Conservation (phyloP, 2,888 invertebrate genomes). For the Hermaeophaga mercurialis region DNA sequence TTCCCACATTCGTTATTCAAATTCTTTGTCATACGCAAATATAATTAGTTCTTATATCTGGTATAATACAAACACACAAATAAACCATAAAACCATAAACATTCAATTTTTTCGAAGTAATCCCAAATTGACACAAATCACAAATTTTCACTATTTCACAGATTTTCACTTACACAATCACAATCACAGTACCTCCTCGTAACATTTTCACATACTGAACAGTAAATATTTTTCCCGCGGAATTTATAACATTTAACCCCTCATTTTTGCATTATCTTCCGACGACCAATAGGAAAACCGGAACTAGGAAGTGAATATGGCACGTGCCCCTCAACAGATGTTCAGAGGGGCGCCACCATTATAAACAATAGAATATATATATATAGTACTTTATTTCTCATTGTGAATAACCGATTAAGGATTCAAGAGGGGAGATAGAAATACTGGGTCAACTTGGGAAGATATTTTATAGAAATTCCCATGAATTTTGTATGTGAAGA, state of each 20-base stretch:
- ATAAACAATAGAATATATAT: constrained; percentile 27
- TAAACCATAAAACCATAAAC: too few relatives aligned
- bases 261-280: constrained; percentile 31
- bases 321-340: constrained; percentile 27
- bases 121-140: too few relatives aligned
- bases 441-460: not conserved
- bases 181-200: not conserved
- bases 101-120: too few relatives aligned
- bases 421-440: constrained; percentile 17
- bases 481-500: constrained; percentile 10
- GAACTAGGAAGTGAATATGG: constrained; percentile 48
- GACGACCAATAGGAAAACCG: constrained; percentile 49
- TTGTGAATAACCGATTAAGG: constrained; percentile 20
- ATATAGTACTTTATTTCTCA: constrained; percentile 18
- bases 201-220: constrained; percentile 29
- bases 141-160: too few relatives aligned
- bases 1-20: too few relatives aligned
- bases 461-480: constrained; percentile 1
- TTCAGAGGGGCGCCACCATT: constrained; percentile 13
- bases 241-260: constrained; percentile 42
- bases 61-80: too few relatives aligned
- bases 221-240: constrained; percentile 31
- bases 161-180: not conserved
- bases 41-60: too few relatives aligned
- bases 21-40: too few relatives aligned